These are phyloP conservation scores for Phrixothrix hirtus DNA, from an alignment of 2,888 invertebrate species.

Conservation along the genomic window DNA sequence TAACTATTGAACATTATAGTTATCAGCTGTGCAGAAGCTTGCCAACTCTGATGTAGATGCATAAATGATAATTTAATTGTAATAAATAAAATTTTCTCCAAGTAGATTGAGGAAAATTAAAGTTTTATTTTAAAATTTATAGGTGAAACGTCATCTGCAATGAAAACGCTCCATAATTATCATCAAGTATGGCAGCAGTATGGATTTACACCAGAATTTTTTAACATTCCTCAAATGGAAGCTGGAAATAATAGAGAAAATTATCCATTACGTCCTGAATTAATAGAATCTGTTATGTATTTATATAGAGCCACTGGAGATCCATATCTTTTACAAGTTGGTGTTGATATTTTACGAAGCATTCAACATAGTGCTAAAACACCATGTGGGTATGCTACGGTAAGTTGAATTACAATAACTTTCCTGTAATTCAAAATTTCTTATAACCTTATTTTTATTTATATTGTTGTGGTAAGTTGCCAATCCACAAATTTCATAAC, in stretches of 20 bases:
- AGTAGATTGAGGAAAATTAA: too few species aligned
- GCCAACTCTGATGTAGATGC: too few species aligned
- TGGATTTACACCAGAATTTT: conserved; percentile 97
- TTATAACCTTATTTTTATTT: too few species aligned
- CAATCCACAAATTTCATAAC: too few species aligned
- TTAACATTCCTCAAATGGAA: conserved; percentile 88
- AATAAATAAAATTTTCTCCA: not conserved
- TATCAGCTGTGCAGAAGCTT: too few species aligned
- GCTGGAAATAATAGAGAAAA: conserved; percentile 83
- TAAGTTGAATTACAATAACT: conserved; percentile 57
- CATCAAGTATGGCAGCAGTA: conserved; percentile 96
- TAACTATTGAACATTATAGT: too few species aligned
- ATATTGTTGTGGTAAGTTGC: too few species aligned
- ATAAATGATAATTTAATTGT: too few species aligned
- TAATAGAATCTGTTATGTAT: conserved; percentile 97
- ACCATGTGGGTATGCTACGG: conserved; percentile 96
- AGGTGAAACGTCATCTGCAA: conserved; percentile 88
- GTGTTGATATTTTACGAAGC: conserved; percentile 89
- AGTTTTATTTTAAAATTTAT: conserved; percentile 40
- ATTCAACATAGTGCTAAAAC: conserved; percentile 93
- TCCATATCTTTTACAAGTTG: conserved; percentile 88
- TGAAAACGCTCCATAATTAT: conserved; percentile 93
- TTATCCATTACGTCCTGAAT: conserved; percentile 94
- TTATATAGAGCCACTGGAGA: conserved; percentile 93
- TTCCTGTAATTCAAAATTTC: too few species aligned